Percentiles rank a stretch among this genome's conserved stretches.
These are phyloP conservation scores for Chloroceryle aenea DNA, from an alignment of 2,113 vertebrate species.

Conservation along the genomic window DNA sequence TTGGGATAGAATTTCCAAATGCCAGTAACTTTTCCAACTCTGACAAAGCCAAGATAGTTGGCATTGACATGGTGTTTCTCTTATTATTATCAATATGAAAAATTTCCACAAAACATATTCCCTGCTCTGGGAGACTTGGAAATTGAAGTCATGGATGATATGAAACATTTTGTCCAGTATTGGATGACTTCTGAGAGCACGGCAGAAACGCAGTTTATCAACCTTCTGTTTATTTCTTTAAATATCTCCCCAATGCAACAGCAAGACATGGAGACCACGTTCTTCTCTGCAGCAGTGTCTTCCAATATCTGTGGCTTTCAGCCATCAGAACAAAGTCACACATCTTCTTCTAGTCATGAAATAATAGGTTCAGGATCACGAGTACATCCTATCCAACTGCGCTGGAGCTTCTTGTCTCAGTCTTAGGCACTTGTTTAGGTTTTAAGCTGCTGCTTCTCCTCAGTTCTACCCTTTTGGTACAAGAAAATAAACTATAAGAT, in stretches of 20 bases:
- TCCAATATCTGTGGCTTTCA: neutral
- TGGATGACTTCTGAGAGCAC: neutral
- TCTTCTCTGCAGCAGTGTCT: neutral
- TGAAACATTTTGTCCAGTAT: neutral
- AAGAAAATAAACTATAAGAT: neutral
- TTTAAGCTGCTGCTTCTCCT: neutral
- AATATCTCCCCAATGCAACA: neutral
- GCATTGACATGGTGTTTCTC: neutral
- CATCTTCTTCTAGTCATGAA: neutral
- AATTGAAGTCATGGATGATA: neutral
- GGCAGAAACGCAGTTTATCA: neutral
- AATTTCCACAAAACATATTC: neutral
- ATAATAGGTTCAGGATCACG: neutral
- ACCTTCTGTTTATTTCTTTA: neutral
- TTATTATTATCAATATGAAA: neutral
- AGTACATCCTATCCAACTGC: neutral
- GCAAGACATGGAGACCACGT: neutral
- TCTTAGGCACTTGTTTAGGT: neutral
- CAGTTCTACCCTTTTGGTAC: neutral
- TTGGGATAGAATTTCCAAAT: neutral
- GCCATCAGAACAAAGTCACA: neutral
- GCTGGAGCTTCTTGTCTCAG: neutral
- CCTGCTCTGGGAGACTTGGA: neutral
- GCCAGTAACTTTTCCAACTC: neutral
- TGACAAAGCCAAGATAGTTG: neutral